Conservation (phyloP, 1,140 invertebrate genomes). For the Drosophila mayri region DNA sequence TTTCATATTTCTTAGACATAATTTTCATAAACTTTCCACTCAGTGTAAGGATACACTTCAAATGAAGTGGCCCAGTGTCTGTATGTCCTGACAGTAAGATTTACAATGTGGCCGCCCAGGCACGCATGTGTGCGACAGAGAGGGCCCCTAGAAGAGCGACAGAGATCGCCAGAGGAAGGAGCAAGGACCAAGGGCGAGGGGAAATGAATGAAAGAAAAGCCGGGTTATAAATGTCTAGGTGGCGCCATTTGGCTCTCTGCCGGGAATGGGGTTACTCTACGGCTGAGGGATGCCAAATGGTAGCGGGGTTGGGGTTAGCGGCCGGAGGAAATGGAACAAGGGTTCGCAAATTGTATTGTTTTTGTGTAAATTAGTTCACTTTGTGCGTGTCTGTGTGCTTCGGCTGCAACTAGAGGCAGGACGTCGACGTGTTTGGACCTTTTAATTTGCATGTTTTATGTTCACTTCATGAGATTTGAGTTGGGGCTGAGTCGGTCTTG, state of each 20-base stretch:
- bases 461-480: conserved; percentile 82
- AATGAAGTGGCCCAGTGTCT: conserved; percentile 65
- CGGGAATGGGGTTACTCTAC: conserved; percentile 58
- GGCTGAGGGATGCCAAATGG: conserved; percentile 43
- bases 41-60: conserved; percentile 32
- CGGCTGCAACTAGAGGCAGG: conserved; percentile 33
- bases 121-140: conserved; percentile 48
- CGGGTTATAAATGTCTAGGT: conserved; percentile 77
- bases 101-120: conserved; percentile 73
- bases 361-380: conserved; percentile 83
- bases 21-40: no score
- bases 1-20: no score
- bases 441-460: conserved; percentile 84
- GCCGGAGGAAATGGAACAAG: conserved; percentile 53
- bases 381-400: conserved; percentile 55
- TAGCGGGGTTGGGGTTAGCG: not conserved
- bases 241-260: conserved; percentile 70
- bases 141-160: not conserved
- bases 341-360: conserved; percentile 81
- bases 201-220: conserved; percentile 28
- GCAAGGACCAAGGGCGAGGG: not conserved
- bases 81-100: conserved; percentile 76
- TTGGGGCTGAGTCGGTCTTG: conserved; percentile 61
- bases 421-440: conserved; percentile 76
- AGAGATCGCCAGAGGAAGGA: conserved; percentile 20